Evolutionary conservation across 2,797 vertebrate species (phyloP).

Genomic region (Smutsia gigantea): DNA sequence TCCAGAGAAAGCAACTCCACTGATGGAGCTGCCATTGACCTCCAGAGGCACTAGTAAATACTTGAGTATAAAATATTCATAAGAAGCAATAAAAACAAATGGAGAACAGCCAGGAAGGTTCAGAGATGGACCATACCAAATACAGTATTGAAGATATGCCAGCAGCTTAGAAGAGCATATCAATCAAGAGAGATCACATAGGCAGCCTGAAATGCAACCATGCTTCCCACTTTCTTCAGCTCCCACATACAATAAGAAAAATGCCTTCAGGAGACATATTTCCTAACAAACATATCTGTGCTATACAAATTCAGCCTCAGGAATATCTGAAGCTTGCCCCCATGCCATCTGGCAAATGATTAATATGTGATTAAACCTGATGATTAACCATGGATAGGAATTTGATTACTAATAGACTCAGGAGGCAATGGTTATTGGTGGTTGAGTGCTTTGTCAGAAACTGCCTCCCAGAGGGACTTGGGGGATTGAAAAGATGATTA

Average conservation of each 20-base stretch:
- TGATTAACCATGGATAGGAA: not conserved
- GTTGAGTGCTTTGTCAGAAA: not conserved
- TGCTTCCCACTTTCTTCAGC: not conserved
- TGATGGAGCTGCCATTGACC: not conserved
- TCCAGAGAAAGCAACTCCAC: not conserved
- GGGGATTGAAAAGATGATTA: constrained; percentile 6
- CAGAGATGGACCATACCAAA: not conserved
- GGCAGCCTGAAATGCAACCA: not conserved
- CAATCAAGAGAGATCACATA: not conserved
- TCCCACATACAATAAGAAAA: not conserved
- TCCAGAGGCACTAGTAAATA: not conserved
- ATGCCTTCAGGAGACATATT: not conserved
- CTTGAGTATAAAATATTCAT: constrained; percentile 57
- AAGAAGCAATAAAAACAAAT: not conserved
- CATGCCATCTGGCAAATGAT: not conserved
- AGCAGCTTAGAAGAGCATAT: not conserved
- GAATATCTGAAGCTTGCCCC: not conserved
- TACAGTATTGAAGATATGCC: not conserved
- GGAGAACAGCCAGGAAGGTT: not conserved
- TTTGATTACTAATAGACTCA: not conserved
- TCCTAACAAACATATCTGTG: not conserved
- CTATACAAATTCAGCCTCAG: not conserved
- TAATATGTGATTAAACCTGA: not conserved
- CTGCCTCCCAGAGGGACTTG: not conserved
- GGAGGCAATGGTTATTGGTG: not conserved